phyloP scores from a whole-genome alignment of 2,888 invertebrate genomes.

The Pristionchus fissidentatus region DNA sequence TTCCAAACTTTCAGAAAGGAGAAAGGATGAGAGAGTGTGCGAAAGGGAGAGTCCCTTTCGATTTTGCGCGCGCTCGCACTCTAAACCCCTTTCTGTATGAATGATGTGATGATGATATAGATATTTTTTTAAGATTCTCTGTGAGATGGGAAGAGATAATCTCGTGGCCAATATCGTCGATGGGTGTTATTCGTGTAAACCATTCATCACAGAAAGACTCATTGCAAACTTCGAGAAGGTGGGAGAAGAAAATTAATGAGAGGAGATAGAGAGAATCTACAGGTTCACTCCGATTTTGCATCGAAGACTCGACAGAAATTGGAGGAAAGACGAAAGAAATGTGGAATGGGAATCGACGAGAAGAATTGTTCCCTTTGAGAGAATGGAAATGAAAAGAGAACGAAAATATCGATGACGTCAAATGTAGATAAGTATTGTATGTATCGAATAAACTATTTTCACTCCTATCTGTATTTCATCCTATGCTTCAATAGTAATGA shows the following conservation, averaged over 20 bases:
- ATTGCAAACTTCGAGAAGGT: conserved; percentile 28
- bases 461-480: too few species aligned
- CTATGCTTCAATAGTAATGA: too few species aligned
- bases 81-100: too few species aligned
- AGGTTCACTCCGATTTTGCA: conserved; percentile 10
- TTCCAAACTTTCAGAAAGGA: too few species aligned
- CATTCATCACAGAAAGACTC: conserved; percentile 13
- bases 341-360: neutral
- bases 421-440: too few species aligned
- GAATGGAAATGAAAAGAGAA: neutral
- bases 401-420: too few species aligned
- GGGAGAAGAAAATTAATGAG: neutral
- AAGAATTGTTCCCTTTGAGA: neutral
- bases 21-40: too few species aligned
- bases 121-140: neutral
- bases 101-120: neutral
- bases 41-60: too few species aligned
- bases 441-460: too few species aligned
- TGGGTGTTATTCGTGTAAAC: neutral
- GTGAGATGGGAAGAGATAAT: neutral
- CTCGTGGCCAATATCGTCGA: conserved; percentile 18
- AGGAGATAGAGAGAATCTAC: neutral
- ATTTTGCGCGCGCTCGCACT: too few species aligned
- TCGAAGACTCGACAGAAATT: neutral
- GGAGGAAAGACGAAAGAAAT: conserved; percentile 4